These are phyloP conservation scores for Cairina moschata DNA, from an alignment of 2,113 vertebrate species.

Conservation along the genomic window DNA sequence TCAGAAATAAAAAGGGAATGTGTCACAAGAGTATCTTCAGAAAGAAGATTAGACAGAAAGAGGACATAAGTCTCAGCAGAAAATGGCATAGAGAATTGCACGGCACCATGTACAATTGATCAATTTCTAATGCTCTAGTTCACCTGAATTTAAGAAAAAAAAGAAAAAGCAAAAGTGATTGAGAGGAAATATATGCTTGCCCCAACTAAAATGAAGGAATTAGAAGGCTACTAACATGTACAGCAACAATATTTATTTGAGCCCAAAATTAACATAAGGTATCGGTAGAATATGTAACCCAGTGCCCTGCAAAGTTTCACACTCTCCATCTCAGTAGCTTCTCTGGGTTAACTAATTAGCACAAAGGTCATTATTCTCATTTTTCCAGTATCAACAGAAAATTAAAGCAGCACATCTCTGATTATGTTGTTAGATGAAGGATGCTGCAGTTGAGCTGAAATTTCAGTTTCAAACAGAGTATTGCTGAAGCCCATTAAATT, in stretches of 20 bases:
- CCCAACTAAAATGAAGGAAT: not conserved
- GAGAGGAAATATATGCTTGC: not conserved
- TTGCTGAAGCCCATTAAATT: not conserved
- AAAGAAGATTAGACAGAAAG: not conserved
- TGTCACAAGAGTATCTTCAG: not conserved
- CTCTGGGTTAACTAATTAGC: conserved; percentile 68
- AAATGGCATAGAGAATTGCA: conserved; percentile 28
- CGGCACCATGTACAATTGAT: not conserved
- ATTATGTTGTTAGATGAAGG: conserved; percentile 35
- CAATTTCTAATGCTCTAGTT: not conserved
- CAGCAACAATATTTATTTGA: conserved; percentile 16
- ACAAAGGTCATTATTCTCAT: conserved; percentile 70
- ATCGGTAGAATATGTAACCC: conserved; percentile 34
- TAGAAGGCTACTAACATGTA: not conserved
- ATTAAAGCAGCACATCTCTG: conserved; percentile 50
- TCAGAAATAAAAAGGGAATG: not conserved
- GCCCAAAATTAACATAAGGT: conserved; percentile 46
- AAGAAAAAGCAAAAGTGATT: not conserved
- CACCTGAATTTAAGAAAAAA: not conserved
- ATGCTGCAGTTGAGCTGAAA: conserved; percentile 20
- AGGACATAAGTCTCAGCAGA: not conserved
- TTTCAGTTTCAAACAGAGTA: conserved; percentile 10
- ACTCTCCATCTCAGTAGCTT: conserved; percentile 50
- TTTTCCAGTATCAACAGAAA: conserved; percentile 71
- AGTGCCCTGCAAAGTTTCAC: conserved; percentile 23